A percentile compares a stretch with the other conserved stretches of the same genome.
Conservation (phyloP, 2,797 vertebrate genomes). For the Phalloptychus januarius region DNA sequence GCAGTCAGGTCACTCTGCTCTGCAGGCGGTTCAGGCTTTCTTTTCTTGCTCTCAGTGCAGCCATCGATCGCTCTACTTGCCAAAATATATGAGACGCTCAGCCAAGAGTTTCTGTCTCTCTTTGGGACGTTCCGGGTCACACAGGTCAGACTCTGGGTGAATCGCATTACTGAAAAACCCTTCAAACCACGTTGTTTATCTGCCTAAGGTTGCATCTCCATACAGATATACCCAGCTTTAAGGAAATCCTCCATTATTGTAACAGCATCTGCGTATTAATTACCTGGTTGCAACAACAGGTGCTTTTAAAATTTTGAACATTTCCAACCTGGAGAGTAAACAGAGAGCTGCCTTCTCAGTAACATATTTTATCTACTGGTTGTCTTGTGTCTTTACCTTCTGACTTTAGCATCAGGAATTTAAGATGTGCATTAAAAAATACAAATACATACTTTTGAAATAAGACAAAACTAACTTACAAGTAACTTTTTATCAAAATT, state of each 20-base stretch:
- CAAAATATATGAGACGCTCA: conserved; percentile 18
- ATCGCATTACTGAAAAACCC: not conserved
- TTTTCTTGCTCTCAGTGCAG: not conserved
- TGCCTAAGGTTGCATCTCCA: not conserved
- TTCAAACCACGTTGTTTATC: not conserved
- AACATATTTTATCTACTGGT: not conserved
- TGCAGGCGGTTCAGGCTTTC: not conserved
- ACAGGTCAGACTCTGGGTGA: not conserved
- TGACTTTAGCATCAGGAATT: not conserved
- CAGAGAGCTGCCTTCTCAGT: not conserved
- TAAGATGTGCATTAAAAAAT: not conserved
- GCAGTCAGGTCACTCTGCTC: conserved; percentile 21
- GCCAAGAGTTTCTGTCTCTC: conserved; percentile 11
- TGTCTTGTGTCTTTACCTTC: not conserved
- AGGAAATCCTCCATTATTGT: not conserved
- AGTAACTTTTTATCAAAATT: too few species aligned
- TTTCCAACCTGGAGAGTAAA: not conserved
- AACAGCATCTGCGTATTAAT: not conserved
- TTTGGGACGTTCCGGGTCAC: not conserved
- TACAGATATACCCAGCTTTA: not conserved
- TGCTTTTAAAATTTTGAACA: not conserved
- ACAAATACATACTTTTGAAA: too few species aligned
- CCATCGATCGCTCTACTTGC: conserved; percentile 4
- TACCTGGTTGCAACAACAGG: not conserved
- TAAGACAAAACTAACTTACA: too few species aligned